These are phyloP conservation scores for Anniella stebbinsi DNA, from an alignment of 2,797 vertebrate species.

Conservation along the genomic window DNA sequence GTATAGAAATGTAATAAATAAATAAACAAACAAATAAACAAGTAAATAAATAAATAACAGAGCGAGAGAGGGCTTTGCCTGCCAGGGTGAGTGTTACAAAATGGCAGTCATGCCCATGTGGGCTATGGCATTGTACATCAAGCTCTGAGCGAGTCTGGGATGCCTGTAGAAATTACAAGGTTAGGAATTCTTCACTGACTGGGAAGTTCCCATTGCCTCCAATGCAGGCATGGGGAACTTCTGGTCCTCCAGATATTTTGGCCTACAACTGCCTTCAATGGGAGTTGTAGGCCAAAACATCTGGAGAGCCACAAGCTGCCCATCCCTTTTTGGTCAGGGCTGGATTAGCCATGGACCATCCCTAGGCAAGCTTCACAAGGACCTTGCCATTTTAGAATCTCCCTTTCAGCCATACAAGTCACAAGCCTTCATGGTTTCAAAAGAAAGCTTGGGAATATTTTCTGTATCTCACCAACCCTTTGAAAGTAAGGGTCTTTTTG, in stretches of 20 bases:
- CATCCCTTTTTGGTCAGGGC: neutral
- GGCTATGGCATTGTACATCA: neutral
- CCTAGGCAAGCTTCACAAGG: neutral
- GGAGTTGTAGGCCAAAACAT: too few species aligned
- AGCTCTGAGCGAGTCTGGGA: neutral
- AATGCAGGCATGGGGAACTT: neutral
- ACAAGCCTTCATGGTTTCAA: neutral
- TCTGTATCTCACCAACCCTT: neutral
- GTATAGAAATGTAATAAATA: too few species aligned
- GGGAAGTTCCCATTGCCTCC: neutral
- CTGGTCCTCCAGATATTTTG: too few species aligned
- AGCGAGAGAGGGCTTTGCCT: conserved; percentile 20
- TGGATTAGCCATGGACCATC: neutral
- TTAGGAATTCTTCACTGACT: neutral
- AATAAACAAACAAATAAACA: too few species aligned
- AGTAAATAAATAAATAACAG: too few species aligned
- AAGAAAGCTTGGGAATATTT: neutral
- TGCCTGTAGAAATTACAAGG: neutral
- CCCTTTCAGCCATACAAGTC: neutral
- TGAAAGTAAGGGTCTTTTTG: neutral
- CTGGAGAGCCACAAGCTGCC: too few species aligned
- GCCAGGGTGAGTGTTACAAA: neutral
- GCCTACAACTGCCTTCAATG: too few species aligned
- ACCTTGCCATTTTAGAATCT: neutral
- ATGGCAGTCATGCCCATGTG: neutral